Percentiles rank a stretch among this genome's conserved stretches.
Conservation (phyloP, 2,113 vertebrate genomes). For the Leucopsar rothschildi region DNA sequence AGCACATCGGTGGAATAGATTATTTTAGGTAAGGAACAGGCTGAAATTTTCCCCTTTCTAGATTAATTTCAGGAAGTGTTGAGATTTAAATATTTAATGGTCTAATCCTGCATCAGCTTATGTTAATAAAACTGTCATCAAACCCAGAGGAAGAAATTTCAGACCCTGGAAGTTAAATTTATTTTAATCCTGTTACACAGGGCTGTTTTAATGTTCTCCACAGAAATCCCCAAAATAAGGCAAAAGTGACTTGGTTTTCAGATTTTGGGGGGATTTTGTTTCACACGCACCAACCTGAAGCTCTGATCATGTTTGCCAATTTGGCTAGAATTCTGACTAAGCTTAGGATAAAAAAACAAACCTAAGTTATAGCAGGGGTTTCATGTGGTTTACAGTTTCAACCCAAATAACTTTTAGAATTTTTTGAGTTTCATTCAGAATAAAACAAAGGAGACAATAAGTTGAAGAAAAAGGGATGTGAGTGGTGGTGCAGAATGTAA, state of each 20-base stretch:
- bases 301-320: neutral
- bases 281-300: neutral
- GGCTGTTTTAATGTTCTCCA: conserved; percentile 14
- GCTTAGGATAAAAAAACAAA: neutral
- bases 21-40: neutral
- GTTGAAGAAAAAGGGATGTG: neutral
- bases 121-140: conserved; percentile 53
- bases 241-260: neutral
- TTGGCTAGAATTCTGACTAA: neutral
- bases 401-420: neutral
- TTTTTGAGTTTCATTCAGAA: neutral
- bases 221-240: conserved; percentile 3
- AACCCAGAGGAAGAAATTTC: neutral
- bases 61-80: conserved; percentile 38
- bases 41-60: conserved; percentile 5
- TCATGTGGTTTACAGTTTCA: neutral
- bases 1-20: neutral
- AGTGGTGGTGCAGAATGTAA: neutral
- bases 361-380: neutral
- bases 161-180: conserved; percentile 30
- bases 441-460: neutral
- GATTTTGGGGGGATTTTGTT: neutral
- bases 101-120: conserved; percentile 51
- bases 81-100: conserved; percentile 31
- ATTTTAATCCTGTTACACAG: conserved; percentile 49